phyloP scores from a whole-genome alignment of 2,888 invertebrate species.

The Pantelozetes paolii region DNA sequence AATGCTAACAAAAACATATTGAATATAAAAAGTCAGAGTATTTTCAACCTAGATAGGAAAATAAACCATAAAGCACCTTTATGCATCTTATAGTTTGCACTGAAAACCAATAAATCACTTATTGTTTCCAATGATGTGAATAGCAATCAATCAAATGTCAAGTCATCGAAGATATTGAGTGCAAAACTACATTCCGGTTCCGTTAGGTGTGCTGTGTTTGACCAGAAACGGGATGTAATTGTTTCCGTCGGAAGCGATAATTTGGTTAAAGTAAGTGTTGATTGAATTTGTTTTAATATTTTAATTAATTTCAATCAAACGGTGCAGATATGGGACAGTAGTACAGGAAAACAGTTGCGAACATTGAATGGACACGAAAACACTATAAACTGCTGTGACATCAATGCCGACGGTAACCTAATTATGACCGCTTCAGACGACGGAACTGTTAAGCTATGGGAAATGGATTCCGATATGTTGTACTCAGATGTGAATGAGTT shows the following conservation, averaged over 20 bases:
- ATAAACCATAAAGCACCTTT: too few relatives aligned
- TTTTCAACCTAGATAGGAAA: too few relatives aligned
- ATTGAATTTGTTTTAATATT: background rate
- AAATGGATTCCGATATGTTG: slow-evolving; percentile 14
- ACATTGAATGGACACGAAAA: slow-evolving; percentile 42
- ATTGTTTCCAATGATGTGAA: too few relatives aligned
- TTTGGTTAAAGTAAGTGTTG: slow-evolving; percentile 34
- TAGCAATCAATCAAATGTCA: slow-evolving; percentile 33
- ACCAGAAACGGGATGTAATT: slow-evolving; percentile 40
- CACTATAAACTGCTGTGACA: slow-evolving; percentile 43
- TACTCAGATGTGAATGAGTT: background rate
- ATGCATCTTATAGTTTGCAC: too few relatives aligned
- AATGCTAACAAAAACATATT: too few relatives aligned
- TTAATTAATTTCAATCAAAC: background rate
- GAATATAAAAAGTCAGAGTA: too few relatives aligned
- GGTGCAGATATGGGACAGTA: slow-evolving; percentile 42
- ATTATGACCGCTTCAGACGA: slow-evolving; percentile 61
- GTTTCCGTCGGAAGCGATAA: slow-evolving; percentile 43
- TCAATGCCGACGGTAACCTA: slow-evolving; percentile 54
- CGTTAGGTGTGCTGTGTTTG: slow-evolving; percentile 41
- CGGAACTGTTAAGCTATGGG: slow-evolving; percentile 61
- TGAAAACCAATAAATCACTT: too few relatives aligned
- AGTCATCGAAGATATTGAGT: slow-evolving; percentile 27
- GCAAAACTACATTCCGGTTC: slow-evolving; percentile 27
- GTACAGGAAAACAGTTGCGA: slow-evolving; percentile 40